A percentile compares a stretch with the other conserved stretches of the same genome.
Conservation (phyloP, 2,888 invertebrate genomes). For the Podotricha telesiphe region DNA sequence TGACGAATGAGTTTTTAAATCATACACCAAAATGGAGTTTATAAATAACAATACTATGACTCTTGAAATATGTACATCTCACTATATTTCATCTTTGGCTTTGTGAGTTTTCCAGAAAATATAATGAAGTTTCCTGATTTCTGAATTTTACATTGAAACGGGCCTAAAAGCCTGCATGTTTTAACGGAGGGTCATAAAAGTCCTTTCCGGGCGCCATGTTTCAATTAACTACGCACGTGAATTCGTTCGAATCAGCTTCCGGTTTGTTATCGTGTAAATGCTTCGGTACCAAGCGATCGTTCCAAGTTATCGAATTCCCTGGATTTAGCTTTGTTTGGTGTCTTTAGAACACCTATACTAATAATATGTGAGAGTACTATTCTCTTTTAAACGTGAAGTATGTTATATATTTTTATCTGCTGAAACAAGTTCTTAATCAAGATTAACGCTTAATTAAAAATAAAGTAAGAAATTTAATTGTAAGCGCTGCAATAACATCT, state of each 20-base stretch:
- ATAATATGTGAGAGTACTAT: not conserved
- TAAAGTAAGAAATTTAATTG: slow-evolving; percentile 13
- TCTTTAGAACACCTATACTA: not conserved
- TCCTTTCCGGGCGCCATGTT: slow-evolving; percentile 72
- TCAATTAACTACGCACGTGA: slow-evolving; percentile 70
- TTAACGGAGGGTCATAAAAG: slow-evolving; percentile 50
- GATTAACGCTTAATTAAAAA: not conserved
- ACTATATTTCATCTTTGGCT: not conserved
- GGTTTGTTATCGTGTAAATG: slow-evolving; percentile 56
- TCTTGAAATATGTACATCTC: not conserved
- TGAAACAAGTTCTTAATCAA: not conserved
- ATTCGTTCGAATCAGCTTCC: slow-evolving; percentile 69
- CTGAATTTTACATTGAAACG: slow-evolving; percentile 63
- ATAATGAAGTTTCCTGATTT: slow-evolving; percentile 44
- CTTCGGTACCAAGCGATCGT: slow-evolving; percentile 37
- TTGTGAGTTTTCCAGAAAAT: slow-evolving; percentile 23
- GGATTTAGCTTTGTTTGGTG: slow-evolving; percentile 15
- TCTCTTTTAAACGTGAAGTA: not conserved
- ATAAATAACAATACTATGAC: not conserved
- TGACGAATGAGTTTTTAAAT: slow-evolving; percentile 19
- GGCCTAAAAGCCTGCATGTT: slow-evolving; percentile 50
- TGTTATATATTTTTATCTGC: not conserved
- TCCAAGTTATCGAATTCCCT: slow-evolving; percentile 25
- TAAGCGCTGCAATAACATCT: slow-evolving; percentile 21
- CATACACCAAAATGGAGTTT: slow-evolving; percentile 7